Evolutionary conservation across 2,113 vertebrate genomes (phyloP).

Genomic region (Dendropsophus ebraccatus): DNA sequence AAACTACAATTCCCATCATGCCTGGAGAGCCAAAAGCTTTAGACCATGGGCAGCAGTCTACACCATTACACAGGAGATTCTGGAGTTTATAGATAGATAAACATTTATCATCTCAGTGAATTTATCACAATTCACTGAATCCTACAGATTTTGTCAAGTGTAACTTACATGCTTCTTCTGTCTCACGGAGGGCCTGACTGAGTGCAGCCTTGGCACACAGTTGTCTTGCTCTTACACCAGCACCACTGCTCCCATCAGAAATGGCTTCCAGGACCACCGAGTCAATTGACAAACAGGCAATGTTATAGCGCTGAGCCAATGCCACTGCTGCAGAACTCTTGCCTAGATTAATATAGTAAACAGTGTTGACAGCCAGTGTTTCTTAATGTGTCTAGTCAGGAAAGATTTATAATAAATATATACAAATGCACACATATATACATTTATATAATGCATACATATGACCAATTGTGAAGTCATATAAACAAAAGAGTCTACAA

Average conservation of each 20-base stretch:
- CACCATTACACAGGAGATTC: too few species aligned
- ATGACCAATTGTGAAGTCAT: neutral
- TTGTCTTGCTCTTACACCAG: constrained; percentile 73
- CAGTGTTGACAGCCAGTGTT: neutral
- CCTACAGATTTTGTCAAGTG: neutral
- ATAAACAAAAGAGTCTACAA: too few species aligned
- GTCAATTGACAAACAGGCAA: constrained; percentile 77
- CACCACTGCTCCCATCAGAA: constrained; percentile 63
- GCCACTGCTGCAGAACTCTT: constrained; percentile 70
- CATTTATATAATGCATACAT: too few species aligned
- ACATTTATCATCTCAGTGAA: neutral
- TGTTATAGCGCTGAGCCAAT: constrained; percentile 75
- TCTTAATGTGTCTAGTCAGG: too few species aligned
- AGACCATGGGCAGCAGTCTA: too few species aligned
- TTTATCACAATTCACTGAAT: neutral
- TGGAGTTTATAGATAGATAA: too few species aligned
- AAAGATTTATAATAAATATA: neutral
- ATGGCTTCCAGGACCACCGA: constrained; percentile 78
- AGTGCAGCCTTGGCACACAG: constrained; percentile 73
- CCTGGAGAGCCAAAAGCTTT: too few species aligned
- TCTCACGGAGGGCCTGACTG: constrained; percentile 66
- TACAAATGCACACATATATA: neutral
- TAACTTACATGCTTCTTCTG: constrained; percentile 71
- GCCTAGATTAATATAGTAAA: constrained; percentile 66
- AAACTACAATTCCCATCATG: too few species aligned